Evolutionary conservation across 2,888 invertebrate genomes (phyloP), one percentile per base, ranked within the genome.

Genomic region (Leuctra nigra): DNA sequence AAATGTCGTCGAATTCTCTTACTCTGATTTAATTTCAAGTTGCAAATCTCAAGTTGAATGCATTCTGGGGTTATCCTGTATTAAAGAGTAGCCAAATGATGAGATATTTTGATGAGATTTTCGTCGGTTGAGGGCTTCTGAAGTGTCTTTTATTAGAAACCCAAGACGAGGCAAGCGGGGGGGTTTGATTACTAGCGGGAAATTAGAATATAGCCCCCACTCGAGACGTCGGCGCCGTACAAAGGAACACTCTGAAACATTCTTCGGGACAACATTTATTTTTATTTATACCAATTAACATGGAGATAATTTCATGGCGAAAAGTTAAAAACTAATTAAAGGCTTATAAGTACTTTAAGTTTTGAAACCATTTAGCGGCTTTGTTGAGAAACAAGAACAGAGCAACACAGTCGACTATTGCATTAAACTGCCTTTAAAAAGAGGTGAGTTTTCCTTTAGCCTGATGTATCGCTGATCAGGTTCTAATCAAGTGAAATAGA

Each of bases 31-130:
- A n/a, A n/a, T n/a, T n/a, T n/a, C n/a, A n/a, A n/a, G n/a, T n/a
- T n/a, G 39, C 39, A 6, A 11, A 16, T 39, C 39, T 39, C 39
- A 20, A 39, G 39, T 39, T 39, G 39, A 39, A n/a, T 39, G 39
- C 2, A 20, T 20, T 4, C 39, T 2, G 39, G 20, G 39, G 16
- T 39, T 39, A 39, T 16, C 18, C 20, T 23, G 44, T 44, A 44
- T 44, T 44, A 44, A 44, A 44, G 44, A 44, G 44, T 44, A 44
- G 44, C 44, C 44, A 23, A 44, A 44, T 44, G 44, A 44, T 44
- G 44, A 44, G 44, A 44, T 44, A 44, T 50, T 50, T 50, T 50
- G 50, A 50, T 50, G 50, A 50, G 50, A 50, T 50, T 50, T 50
- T 50, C 50, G 50, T 50, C 50, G 50, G 50, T 50, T 33, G 50